phyloP scores from a whole-genome alignment of 2,113 vertebrate genomes.

The Regulus satrapa region DNA sequence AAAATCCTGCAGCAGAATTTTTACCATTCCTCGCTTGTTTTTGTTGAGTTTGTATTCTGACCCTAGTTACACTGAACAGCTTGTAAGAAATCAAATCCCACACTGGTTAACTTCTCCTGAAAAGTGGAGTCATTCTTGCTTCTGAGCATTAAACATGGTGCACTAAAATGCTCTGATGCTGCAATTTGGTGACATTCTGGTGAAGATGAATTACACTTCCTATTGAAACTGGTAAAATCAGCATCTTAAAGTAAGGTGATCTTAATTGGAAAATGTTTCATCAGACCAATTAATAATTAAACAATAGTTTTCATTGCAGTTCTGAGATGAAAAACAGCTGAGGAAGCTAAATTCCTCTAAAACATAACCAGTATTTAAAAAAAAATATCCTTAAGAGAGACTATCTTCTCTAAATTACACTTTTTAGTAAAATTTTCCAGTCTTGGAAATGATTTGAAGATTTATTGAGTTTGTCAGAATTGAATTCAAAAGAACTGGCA shows the following conservation, averaged over 20 bases:
- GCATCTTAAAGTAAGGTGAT: neutral
- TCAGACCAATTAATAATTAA: neutral
- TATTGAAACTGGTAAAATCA: neutral
- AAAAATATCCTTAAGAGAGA: neutral
- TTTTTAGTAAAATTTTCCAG: neutral
- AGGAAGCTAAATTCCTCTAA: neutral
- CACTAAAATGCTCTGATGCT: neutral
- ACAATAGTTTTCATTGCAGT: neutral
- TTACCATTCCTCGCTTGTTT: neutral
- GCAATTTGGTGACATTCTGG: neutral
- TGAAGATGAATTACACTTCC: neutral
- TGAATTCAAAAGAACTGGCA: neutral
- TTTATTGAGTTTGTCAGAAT: neutral
- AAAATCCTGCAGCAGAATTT: neutral
- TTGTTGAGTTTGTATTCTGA: neutral
- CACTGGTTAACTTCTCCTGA: neutral
- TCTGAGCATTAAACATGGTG: neutral
- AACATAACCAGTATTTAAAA: neutral
- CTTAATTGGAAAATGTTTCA: neutral
- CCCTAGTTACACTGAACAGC: neutral
- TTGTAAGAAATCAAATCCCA: neutral
- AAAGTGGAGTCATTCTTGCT: neutral
- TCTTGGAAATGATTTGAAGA: neutral
- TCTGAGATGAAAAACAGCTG: neutral
- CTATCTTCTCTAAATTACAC: neutral